These are phyloP conservation scores for Cheilosia pagana DNA, from an alignment of 2,888 invertebrate genomes.

Conservation along the genomic window DNA sequence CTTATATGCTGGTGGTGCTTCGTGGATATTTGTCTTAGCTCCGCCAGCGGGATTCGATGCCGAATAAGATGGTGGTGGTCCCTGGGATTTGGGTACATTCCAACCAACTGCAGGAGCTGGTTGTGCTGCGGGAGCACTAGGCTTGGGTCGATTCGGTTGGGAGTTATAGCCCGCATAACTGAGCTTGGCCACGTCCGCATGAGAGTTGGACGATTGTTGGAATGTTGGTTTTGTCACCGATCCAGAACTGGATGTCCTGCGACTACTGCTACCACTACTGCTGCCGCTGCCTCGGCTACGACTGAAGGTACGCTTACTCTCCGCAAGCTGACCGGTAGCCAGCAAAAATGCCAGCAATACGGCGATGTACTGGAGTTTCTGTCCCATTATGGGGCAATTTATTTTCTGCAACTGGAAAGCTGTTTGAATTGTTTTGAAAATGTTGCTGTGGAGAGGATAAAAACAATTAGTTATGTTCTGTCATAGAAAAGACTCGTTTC, in stretches of 20 bases:
- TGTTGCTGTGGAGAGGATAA: conserved; percentile 16
- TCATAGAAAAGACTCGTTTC: neutral
- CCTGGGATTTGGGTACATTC: conserved; percentile 81
- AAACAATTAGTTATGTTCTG: neutral
- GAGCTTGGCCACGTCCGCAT: conserved; percentile 81
- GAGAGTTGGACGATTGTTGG: conserved; percentile 79
- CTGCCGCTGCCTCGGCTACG: conserved; percentile 79
- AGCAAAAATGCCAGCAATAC: conserved; percentile 60
- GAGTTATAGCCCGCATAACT: conserved; percentile 82
- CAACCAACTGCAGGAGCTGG: conserved; percentile 80
- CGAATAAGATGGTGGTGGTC: conserved; percentile 82
- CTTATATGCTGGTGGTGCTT: conserved; percentile 81
- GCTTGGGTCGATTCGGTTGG: conserved; percentile 81
- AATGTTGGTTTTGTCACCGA: conserved; percentile 81
- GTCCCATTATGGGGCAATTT: conserved; percentile 55
- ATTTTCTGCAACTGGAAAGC: neutral
- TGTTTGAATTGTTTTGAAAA: neutral
- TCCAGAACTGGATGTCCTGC: conserved; percentile 76
- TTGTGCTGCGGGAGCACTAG: conserved; percentile 74
- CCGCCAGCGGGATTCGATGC: conserved; percentile 80
- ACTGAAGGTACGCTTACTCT: conserved; percentile 79
- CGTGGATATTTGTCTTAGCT: conserved; percentile 80
- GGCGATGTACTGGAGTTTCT: conserved; percentile 60
- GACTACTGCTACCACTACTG: conserved; percentile 76
- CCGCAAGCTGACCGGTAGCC: conserved; percentile 76